Evolutionary conservation across 2,888 invertebrate species (phyloP).

Genomic region (Drosophila suboccidentalis): DNA sequence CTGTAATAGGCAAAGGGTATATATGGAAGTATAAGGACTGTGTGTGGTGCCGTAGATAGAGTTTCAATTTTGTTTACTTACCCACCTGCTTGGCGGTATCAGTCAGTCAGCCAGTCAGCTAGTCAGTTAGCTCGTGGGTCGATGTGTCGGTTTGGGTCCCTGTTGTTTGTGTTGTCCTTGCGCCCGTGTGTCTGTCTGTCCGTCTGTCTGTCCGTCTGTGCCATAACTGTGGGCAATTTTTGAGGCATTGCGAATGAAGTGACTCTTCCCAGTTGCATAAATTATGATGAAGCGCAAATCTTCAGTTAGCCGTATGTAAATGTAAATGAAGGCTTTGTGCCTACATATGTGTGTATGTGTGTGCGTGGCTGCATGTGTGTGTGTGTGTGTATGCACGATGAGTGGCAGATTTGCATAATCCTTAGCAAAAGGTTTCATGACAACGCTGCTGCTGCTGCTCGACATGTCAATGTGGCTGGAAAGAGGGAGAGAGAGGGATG

Average conservation of each 20-base stretch:
- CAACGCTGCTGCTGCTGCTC: conserved; percentile 67
- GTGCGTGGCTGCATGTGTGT: conserved; percentile 19
- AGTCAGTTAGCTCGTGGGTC: conserved; percentile 3
- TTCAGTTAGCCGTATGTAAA: conserved; percentile 79
- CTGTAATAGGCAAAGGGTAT: background rate
- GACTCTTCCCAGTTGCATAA: conserved; percentile 70
- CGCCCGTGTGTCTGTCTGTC: conserved; percentile 14
- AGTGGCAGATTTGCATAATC: conserved; percentile 81
- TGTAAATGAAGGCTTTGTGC: conserved; percentile 76
- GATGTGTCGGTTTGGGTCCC: conserved; percentile 1
- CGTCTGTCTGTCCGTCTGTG: conserved; percentile 27
- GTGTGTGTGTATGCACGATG: conserved; percentile 67
- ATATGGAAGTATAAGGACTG: background rate
- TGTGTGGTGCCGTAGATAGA: conserved; percentile 39
- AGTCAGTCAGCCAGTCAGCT: conserved; percentile 42
- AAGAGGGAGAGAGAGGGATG: background rate
- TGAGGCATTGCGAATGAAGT: conserved; percentile 75
- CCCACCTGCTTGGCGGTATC: conserved; percentile 50
- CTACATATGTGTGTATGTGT: conserved; percentile 25
- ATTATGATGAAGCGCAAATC: conserved; percentile 80
- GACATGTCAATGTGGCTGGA: conserved; percentile 71
- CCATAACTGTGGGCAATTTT: conserved; percentile 77
- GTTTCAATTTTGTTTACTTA: conserved; percentile 62
- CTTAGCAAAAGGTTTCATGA: conserved; percentile 80
- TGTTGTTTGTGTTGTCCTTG: conserved; percentile 54